These are phyloP conservation scores for Palythoa caribaeorum DNA, from an alignment of 92 coral and sea anemone species.

Conservation along the genomic window DNA sequence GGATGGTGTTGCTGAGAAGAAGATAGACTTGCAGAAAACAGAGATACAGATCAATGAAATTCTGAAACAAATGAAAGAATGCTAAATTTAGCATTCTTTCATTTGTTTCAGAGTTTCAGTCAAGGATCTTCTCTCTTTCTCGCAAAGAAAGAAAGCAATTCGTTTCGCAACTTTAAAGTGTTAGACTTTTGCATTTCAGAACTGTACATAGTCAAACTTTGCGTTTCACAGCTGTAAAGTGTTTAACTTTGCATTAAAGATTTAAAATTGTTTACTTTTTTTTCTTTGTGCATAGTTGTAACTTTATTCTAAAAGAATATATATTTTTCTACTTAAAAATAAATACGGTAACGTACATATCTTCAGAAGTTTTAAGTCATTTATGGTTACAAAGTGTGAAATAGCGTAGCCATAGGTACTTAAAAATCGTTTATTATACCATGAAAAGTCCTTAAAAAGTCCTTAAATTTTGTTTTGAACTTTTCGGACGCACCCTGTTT, in stretches of 20 bases:
- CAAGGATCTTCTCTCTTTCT: slow-evolving; percentile 41
- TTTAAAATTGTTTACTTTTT: slow-evolving; percentile 9
- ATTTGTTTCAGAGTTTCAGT: slow-evolving; percentile 23
- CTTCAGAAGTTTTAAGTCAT: slow-evolving; percentile 15
- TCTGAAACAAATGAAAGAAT: slow-evolving; percentile 13
- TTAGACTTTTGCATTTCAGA: slow-evolving; percentile 11
- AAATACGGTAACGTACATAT: not conserved
- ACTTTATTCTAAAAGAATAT: slow-evolving; percentile 2
- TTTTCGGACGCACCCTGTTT: not conserved
- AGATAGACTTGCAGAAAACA: slow-evolving; percentile 46
- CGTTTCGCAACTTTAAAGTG: not conserved
- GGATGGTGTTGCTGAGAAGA: slow-evolving; percentile 40
- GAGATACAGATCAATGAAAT: slow-evolving; percentile 38
- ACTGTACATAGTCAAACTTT: slow-evolving; percentile 12
- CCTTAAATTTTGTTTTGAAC: not conserved
- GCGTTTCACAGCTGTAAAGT: slow-evolving; percentile 21
- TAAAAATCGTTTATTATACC: not conserved
- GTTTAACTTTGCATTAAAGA: slow-evolving; percentile 7
- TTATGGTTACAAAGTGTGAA: not conserved
- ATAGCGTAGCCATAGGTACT: slow-evolving; percentile 16
- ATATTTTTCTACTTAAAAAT: slow-evolving; percentile 15
- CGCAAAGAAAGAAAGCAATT: not conserved
- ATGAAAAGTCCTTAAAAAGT: not conserved
- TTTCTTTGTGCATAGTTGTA: slow-evolving; percentile 8
- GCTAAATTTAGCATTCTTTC: not conserved